Base-by-base conservation (phyloP, 1,140 invertebrate genomes). In the Diorhabda sublineata region DNA sequence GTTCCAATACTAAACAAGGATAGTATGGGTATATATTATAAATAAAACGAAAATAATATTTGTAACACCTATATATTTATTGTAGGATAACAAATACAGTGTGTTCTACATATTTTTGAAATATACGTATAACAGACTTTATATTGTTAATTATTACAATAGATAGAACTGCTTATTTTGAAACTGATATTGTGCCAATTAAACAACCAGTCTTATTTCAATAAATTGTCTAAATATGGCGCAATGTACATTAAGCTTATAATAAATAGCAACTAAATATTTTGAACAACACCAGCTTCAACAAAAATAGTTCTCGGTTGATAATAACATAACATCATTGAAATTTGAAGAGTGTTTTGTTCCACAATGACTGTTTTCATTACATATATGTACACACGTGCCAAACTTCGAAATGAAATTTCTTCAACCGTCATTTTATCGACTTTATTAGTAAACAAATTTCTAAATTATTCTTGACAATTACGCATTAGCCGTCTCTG, bases 61-160 rank as follows among this genome's bases (percentile, higher is more conserved):
- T 65, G 64, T 74, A 74, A 74, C 73, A 74, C 73, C 73, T 72
- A 74, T 74, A 74, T 74, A 74, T 72, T 74, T 71, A 44, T 67
- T 73, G 69, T 74, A 72, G 73, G 69, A 68, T 63, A 64, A 60
- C 52, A 69, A 69, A 74, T 70, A 74, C 66, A 71, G 69, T 62
- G 8, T 72, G 71, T 68, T 70, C 60, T 58, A 61, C 66, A 70
- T 70, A 70, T 69, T 69, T 69, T 58, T 56, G 57, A 57, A 58
- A 64, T 64, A 69, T 69, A 69, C 61, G 64, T 58, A 59, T 52
- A 69, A 69, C 67, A 69, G 42, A 45, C 56, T 52, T 41, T 45
- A 69, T 69, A 72, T 70, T 70, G 56, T 72, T 43, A 62, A 64
- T 70, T 62, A 67, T 72, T 69, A 70, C 71, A 72, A 67, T 57